Evolutionary conservation across 2,888 invertebrate genomes (phyloP).

Genomic region (Rhabditoides inermis): DNA sequence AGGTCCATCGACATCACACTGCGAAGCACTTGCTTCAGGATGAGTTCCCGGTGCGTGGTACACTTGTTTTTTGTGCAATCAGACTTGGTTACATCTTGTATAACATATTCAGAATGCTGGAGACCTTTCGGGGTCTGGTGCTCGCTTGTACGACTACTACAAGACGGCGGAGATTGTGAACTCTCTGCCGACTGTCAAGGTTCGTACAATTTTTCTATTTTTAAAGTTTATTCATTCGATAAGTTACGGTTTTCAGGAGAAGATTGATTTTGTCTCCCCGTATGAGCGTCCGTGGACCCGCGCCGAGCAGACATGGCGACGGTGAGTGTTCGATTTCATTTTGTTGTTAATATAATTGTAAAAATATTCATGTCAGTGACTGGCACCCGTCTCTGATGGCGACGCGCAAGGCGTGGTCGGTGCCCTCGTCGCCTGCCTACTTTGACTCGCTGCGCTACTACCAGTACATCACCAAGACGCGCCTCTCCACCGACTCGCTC

Average conservation of each 20-base stretch:
- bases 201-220: too few species aligned
- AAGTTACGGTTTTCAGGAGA: too few species aligned
- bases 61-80: neutral
- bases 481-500: slow-evolving; percentile 23
- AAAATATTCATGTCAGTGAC: slow-evolving; percentile 29
- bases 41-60: slow-evolving; percentile 22
- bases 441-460: slow-evolving; percentile 42
- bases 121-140: slow-evolving; percentile 31
- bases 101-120: slow-evolving; percentile 23
- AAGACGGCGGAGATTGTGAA: slow-evolving; percentile 42
- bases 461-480: slow-evolving; percentile 45
- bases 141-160: slow-evolving; percentile 46
- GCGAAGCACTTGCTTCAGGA: slow-evolving; percentile 34
- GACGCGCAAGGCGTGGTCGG: slow-evolving; percentile 43
- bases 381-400: slow-evolving; percentile 38
- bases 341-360: too few species aligned
- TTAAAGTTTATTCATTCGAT: too few species aligned
- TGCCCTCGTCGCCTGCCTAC: slow-evolving; percentile 38
- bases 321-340: slow-evolving; percentile 22
- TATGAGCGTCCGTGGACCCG: slow-evolving; percentile 46
- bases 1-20: slow-evolving; percentile 4
- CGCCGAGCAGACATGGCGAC: slow-evolving; percentile 42
- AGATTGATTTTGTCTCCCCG: slow-evolving; percentile 46
- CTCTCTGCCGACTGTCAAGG: slow-evolving; percentile 32
- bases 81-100: neutral